Conservation (phyloP, 2,888 invertebrate genomes). For the Eupithecia vulgata region DNA sequence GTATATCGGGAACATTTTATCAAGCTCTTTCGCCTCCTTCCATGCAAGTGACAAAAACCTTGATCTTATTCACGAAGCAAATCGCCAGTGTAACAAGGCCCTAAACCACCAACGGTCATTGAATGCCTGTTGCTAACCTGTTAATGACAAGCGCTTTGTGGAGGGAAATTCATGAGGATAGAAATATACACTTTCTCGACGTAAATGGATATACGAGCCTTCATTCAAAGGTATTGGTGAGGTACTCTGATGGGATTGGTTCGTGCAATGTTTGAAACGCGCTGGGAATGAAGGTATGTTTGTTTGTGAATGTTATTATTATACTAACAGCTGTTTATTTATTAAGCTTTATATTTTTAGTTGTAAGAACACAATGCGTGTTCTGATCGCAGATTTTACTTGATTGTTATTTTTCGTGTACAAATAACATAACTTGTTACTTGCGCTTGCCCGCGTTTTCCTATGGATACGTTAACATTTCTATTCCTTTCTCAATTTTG, state of each 20-base stretch:
- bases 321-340: background rate
- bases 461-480: no score
- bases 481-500: no score
- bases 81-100: conserved; percentile 3
- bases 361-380: no score
- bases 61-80: background rate
- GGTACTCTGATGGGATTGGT: background rate
- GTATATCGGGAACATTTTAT: background rate
- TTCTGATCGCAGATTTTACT: background rate
- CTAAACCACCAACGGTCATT: conserved; percentile 22
- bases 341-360: background rate
- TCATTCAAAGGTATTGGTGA: conserved; percentile 6
- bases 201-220: conserved; percentile 14
- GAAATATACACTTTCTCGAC: conserved; percentile 29
- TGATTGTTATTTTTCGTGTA: background rate
- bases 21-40: no score
- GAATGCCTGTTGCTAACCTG: conserved; percentile 28
- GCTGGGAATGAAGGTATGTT: background rate
- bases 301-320: background rate
- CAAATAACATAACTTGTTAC: no score
- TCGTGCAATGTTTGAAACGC: background rate
- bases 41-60: background rate
- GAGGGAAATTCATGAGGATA: conserved; percentile 25
- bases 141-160: conserved; percentile 18
- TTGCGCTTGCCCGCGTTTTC: no score